Conservation (phyloP, 64 coral and sea anemone species). For the Pocillopora damicornis region DNA sequence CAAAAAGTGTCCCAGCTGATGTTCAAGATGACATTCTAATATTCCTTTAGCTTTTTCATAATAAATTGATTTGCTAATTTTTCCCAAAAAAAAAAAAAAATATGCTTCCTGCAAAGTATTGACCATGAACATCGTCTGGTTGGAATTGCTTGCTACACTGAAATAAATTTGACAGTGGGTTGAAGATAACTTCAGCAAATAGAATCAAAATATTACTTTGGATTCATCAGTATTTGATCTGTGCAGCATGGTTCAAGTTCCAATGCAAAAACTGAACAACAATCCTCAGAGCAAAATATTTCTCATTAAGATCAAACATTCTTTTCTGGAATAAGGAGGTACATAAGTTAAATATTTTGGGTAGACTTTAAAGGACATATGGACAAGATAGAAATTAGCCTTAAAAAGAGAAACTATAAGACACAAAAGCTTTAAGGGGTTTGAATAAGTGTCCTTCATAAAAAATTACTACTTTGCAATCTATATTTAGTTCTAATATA, state of each 20-base stretch:
- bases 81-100: background rate
- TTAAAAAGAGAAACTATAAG: background rate
- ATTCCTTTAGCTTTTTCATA: no score
- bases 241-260: background rate
- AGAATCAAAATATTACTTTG: background rate
- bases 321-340: no score
- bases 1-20: no score
- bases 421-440: background rate
- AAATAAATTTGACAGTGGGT: background rate
- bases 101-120: background rate
- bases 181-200: background rate
- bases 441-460: background rate
- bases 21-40: no score
- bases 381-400: background rate
- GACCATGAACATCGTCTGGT: background rate
- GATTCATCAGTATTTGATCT: background rate
- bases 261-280: no score
- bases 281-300: no score
- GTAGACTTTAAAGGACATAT: background rate
- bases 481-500: constrained; percentile 6
- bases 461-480: background rate
- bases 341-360: background rate
- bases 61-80: no score
- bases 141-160: background rate
- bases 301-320: no score